Conservation (phyloP, 1,140 invertebrate species). For the Conus ventricosus region DNA sequence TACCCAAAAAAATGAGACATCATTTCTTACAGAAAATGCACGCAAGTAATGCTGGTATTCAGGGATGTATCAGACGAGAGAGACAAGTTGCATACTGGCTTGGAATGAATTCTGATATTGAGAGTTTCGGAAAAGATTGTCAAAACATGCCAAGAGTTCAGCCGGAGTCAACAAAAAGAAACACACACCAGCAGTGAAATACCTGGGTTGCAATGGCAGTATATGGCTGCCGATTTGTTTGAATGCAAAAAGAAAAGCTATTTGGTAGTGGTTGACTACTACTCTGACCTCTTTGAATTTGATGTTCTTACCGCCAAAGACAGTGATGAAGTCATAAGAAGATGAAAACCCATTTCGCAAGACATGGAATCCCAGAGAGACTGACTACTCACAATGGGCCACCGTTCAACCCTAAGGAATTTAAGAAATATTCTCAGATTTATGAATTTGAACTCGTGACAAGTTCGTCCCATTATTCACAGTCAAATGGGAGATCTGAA, state of each 20-base stretch:
- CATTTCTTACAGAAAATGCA: constrained; percentile 17
- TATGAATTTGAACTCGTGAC: neutral
- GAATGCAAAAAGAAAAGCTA: neutral
- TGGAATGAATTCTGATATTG: neutral
- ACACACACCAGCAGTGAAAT: neutral
- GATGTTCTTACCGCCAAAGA: neutral
- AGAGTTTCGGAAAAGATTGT: neutral
- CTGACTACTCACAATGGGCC: neutral
- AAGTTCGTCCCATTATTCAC: neutral
- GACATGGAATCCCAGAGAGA: constrained; percentile 6
- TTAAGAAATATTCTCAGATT: neutral
- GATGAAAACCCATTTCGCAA: neutral
- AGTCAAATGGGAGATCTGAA: neutral
- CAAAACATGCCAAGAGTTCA: neutral
- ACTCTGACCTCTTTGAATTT: neutral
- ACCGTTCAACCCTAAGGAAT: neutral
- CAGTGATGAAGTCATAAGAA: neutral
- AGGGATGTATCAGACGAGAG: constrained; percentile 13
- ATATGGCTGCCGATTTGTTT: neutral
- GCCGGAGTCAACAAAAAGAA: neutral
- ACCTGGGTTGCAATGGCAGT: neutral
- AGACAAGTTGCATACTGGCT: neutral
- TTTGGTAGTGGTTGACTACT: neutral
- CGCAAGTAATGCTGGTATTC: constrained; percentile 19
- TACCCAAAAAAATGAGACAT: neutral